These are phyloP conservation scores for Ciona savignyi DNA, from an alignment of 23 tunicate species.

Conservation along the genomic window DNA sequence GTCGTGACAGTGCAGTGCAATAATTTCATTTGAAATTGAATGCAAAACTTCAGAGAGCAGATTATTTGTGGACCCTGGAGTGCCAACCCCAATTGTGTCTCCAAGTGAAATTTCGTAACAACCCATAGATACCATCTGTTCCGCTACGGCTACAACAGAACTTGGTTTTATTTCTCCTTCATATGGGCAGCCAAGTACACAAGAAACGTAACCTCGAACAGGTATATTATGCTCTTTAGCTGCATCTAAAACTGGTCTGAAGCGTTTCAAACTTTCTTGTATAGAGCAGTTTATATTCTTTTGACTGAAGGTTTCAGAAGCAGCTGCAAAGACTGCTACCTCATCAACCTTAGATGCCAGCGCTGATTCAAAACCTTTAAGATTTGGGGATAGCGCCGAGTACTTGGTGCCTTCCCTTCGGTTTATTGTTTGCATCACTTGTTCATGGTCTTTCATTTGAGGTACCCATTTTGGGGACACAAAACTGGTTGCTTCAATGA, in stretches of 20 bases:
- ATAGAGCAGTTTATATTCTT: constrained; percentile 92
- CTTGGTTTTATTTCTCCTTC: constrained; percentile 61
- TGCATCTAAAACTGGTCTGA: constrained; percentile 61
- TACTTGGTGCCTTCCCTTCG: constrained; percentile 32
- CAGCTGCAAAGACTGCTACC: constrained; percentile 95
- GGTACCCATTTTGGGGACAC: constrained; percentile 99
- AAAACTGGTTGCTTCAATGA: constrained; percentile 92
- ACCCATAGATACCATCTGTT: constrained; percentile 59
- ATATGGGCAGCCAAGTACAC: constrained; percentile 94
- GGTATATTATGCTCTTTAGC: constrained; percentile 51
- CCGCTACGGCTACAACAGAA: constrained; percentile 60
- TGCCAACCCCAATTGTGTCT: constrained; percentile 97
- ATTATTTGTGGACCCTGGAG: constrained; percentile 35
- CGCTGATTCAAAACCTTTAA: constrained; percentile 93
- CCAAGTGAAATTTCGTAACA: constrained; percentile 96
- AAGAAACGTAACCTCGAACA: constrained; percentile 91
- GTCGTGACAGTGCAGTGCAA: constrained; percentile 97
- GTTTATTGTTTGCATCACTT: constrained; percentile 62
- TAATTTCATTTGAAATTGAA: constrained; percentile 7
- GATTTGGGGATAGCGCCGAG: constrained; percentile 89
- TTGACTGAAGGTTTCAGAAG: constrained; percentile 87
- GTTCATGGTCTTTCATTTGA: constrained; percentile 86
- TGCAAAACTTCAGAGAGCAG: constrained; percentile 33
- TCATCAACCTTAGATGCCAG: constrained; percentile 57
- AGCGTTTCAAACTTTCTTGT: constrained; percentile 70